Percentiles rank a stretch among this genome's conserved stretches.
These are phyloP conservation scores for Osmerus eperlanus DNA, from an alignment of 2,113 vertebrate genomes.

Conservation along the genomic window DNA sequence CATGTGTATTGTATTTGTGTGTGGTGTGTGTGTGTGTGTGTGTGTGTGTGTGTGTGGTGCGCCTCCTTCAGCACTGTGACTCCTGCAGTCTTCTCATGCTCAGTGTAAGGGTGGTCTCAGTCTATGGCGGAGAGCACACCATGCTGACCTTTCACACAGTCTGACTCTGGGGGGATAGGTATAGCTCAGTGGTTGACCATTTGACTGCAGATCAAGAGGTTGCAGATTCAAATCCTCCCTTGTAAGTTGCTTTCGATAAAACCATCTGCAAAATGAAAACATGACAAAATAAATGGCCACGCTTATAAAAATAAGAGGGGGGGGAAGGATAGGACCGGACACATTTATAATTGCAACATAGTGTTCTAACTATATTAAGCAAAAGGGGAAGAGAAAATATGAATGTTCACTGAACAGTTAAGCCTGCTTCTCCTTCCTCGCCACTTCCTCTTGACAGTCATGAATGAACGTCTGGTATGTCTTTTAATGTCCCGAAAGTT, in stretches of 20 bases:
- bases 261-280: too few relatives aligned
- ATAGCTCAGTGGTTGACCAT: conserved; percentile 95
- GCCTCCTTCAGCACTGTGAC: conserved; percentile 12
- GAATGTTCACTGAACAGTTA: background rate
- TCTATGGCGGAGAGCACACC: background rate
- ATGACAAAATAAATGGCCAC: too few relatives aligned
- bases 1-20: background rate
- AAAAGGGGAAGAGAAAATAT: conserved; percentile 41
- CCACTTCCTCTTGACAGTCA: conserved; percentile 6
- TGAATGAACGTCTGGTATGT: background rate
- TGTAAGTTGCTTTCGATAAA: too few relatives aligned
- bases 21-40: conserved; percentile 10
- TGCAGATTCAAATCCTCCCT: too few relatives aligned
- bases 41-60: conserved; percentile 23
- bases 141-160: conserved; percentile 2
- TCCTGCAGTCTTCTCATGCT: background rate
- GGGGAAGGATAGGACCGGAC: too few relatives aligned
- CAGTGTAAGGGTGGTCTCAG: background rate
- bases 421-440: background rate
- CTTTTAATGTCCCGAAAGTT: too few relatives aligned
- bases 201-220: conserved; percentile 94
- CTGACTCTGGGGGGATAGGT: conserved; percentile 50
- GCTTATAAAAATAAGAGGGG: too few relatives aligned
- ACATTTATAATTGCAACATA: background rate
- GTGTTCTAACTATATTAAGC: background rate